phyloP scores from a whole-genome alignment of 2,797 vertebrate species.

The Bufotes viridis region DNA sequence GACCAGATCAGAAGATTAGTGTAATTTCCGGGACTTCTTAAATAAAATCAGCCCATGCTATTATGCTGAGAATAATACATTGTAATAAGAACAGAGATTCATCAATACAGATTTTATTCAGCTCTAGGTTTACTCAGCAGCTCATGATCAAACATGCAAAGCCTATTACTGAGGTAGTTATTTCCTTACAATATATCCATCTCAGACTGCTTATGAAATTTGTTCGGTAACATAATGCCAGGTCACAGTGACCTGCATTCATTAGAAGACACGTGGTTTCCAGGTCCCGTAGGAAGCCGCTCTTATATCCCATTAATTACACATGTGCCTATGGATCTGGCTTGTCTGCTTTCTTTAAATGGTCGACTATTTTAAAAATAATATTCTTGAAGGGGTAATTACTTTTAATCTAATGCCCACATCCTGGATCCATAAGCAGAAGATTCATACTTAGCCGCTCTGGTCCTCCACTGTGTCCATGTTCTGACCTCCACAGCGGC shows the following conservation, averaged over 20 bases:
- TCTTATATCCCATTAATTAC: conserved; percentile 46
- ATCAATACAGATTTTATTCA: conserved; percentile 53
- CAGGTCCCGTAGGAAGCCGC: conserved; percentile 26
- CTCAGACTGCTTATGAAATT: conserved; percentile 40
- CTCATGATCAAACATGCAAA: conserved; percentile 43
- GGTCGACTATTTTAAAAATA: not conserved
- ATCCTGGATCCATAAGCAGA: too few species aligned
- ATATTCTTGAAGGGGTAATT: too few species aligned
- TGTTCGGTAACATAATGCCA: conserved; percentile 47
- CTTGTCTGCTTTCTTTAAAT: conserved; percentile 22
- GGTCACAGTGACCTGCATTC: conserved; percentile 55
- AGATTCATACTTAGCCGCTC: too few species aligned
- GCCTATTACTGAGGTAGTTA: conserved; percentile 56
- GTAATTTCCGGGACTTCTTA: conserved; percentile 60
- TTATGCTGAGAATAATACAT: conserved; percentile 58
- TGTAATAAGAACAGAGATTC: conserved; percentile 51
- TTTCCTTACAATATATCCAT: conserved; percentile 58
- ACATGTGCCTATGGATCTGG: conserved; percentile 8
- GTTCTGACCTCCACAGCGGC: too few species aligned
- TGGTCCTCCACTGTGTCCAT: too few species aligned
- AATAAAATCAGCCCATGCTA: conserved; percentile 62
- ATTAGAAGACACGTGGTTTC: conserved; percentile 40
- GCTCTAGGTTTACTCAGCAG: conserved; percentile 52
- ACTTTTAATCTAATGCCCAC: too few species aligned
- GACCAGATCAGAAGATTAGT: conserved; percentile 63